Evolutionary conservation across 2,113 vertebrate species (phyloP), one percentile per base, ranked within the genome.

Genomic region (Lepisosteus osseus): DNA sequence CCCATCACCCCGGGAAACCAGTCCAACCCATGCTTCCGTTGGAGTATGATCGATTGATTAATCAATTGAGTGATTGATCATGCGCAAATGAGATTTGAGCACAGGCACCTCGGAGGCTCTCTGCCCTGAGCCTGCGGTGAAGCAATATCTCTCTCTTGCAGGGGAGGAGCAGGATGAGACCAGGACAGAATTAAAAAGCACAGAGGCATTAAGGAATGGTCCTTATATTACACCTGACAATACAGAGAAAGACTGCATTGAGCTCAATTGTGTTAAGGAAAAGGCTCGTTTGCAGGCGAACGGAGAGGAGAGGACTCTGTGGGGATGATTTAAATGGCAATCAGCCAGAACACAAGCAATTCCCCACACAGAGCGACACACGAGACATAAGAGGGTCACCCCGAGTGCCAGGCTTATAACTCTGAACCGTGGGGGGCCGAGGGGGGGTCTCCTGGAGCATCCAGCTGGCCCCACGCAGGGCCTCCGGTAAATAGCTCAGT

Each of bases 201-300:
- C 69, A 74, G 77, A 77, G 65, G 79, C 80, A 89, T 89, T 89
- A 88, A 87, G 83, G 81, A 85, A 88, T 84, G 79, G 82, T 80
- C 78, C 74, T 80, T 82, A 88, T 88, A 90, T 85, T 84, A 82
- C 83, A 88, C 87, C 77, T 89, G 88, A 90, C 88, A 90, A 87
- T 86, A 82, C 80, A 82, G 72, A 74, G 85, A 86, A 89, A 88
- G 89, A 85, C 79, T 81, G 83, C 80, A 9, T 51, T 86, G 86
- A 87, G 86, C 85, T 86, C 87, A 89, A 88, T 90, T 88, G 84
- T 81, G 82, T 65, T 76, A 12, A 74, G 79, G 78, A 77, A 88
- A 82, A 88, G 85, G 84, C 77, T 81, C 85, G 83, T 82, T 82
- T 6, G 13, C 14, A n/a, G 54, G 75, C 80, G 81, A 79, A 70